Conservation (phyloP, 1,140 invertebrate genomes). For the Drosophila mauritiana region DNA sequence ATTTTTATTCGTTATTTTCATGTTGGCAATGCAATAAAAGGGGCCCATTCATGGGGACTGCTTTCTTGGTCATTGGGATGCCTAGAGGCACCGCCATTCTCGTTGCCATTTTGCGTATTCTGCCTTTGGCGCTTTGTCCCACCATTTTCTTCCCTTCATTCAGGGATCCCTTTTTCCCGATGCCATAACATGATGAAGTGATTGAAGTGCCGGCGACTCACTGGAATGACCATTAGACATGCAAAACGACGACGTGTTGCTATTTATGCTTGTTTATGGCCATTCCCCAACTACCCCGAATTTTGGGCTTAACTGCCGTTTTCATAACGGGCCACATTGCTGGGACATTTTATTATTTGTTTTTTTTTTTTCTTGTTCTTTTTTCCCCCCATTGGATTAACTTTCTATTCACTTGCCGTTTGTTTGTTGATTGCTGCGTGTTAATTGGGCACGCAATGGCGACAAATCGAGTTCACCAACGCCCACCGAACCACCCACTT, state of each 20-base stretch:
- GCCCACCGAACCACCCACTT: background rate
- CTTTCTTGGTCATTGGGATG: slow-evolving; percentile 12
- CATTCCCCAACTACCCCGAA: background rate
- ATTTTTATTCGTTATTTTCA: slow-evolving; percentile 76
- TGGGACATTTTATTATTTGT: slow-evolving; percentile 24
- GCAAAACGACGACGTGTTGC: slow-evolving; percentile 71
- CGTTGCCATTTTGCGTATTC: slow-evolving; percentile 24
- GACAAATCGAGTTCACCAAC: slow-evolving; percentile 71
- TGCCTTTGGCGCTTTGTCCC: background rate
- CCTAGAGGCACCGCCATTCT: slow-evolving; percentile 12
- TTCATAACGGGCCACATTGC: slow-evolving; percentile 38
- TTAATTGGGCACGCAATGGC: slow-evolving; percentile 79
- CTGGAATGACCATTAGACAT: slow-evolving; percentile 67
- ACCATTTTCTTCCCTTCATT: slow-evolving; percentile 1
- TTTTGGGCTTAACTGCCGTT: slow-evolving; percentile 23
- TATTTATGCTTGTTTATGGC: slow-evolving; percentile 52
- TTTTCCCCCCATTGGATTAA: background rate
- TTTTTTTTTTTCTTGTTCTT: background rate
- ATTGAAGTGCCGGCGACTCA: slow-evolving; percentile 68
- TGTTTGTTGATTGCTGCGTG: slow-evolving; percentile 65
- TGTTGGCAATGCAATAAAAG: slow-evolving; percentile 58
- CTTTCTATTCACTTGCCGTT: background rate
- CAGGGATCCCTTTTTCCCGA: background rate
- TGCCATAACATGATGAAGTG: slow-evolving; percentile 72
- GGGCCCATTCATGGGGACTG: slow-evolving; percentile 21